Conservation (phyloP, 2,797 vertebrate species). For the Enteromius radiatus region DNA sequence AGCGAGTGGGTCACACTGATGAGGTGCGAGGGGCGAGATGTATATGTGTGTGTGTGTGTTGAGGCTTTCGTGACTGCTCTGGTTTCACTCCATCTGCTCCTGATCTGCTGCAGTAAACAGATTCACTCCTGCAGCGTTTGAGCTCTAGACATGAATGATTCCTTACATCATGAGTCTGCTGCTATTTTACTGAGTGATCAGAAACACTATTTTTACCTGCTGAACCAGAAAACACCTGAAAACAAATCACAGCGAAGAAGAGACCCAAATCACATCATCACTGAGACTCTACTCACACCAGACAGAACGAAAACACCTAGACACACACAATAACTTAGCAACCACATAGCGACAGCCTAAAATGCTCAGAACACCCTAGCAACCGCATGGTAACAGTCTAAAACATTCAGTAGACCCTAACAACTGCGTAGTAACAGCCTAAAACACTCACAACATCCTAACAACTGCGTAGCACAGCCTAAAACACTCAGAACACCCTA, state of each 20-base stretch:
- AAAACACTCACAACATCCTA: not conserved
- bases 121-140: slow-evolving; percentile 23
- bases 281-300: not conserved
- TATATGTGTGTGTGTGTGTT: slow-evolving; percentile 41
- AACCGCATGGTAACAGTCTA: not conserved
- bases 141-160: not conserved
- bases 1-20: slow-evolving; percentile 16
- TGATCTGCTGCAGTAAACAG: slow-evolving; percentile 70
- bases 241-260: not conserved
- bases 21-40: slow-evolving; percentile 16
- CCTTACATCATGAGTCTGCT: not conserved
- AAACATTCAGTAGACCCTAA: not conserved
- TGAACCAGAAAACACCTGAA: not conserved
- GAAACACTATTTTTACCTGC: not conserved
- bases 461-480: not conserved
- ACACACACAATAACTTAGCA: not conserved
- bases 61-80: slow-evolving; percentile 73
- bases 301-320: not conserved
- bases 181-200: not conserved
- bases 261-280: not conserved
- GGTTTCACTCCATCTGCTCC: slow-evolving; percentile 79
- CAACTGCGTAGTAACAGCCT: not conserved
- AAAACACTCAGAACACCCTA: not conserved
- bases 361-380: not conserved
- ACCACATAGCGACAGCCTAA: not conserved